phyloP scores from a whole-genome alignment of 2,797 vertebrate species.

The Gallinago solitaria region DNA sequence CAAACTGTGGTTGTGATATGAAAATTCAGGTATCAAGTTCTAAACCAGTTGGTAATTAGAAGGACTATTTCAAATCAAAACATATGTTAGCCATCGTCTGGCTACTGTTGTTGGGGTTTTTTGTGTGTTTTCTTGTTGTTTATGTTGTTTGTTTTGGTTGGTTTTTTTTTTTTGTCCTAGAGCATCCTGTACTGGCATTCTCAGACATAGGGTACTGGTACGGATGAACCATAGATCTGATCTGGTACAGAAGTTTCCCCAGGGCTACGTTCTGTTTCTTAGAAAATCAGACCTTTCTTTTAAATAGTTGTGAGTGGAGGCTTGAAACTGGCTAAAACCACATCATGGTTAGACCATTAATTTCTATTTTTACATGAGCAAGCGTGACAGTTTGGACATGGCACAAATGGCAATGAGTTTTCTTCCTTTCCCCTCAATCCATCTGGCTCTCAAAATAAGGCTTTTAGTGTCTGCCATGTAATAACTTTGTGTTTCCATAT shows the following conservation, averaged over 20 bases:
- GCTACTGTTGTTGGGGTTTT: background rate
- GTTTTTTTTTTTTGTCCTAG: background rate
- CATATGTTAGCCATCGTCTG: background rate
- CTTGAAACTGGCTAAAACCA: constrained; percentile 31
- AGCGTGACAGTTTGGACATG: constrained; percentile 29
- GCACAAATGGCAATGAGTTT: constrained; percentile 36
- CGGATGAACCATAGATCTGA: background rate
- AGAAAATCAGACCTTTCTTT: constrained; percentile 22
- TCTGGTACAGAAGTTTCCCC: background rate
- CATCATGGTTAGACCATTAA: constrained; percentile 6
- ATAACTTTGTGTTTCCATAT: constrained; percentile 48
- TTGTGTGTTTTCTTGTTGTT: too few species aligned
- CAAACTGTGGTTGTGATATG: background rate
- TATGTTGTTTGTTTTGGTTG: too few species aligned
- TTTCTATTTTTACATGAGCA: constrained; percentile 47
- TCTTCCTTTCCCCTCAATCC: background rate
- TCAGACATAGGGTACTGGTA: background rate
- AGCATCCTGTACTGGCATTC: background rate
- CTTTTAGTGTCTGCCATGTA: constrained; percentile 50
- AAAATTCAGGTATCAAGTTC: background rate
- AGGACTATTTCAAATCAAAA: background rate
- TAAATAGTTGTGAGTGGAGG: constrained; percentile 33
- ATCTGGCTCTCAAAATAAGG: constrained; percentile 38
- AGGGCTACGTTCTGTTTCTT: background rate
- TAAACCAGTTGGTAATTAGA: background rate